Conservation (phyloP, 2,888 invertebrate species). For the Cacoxenus indagator region DNA sequence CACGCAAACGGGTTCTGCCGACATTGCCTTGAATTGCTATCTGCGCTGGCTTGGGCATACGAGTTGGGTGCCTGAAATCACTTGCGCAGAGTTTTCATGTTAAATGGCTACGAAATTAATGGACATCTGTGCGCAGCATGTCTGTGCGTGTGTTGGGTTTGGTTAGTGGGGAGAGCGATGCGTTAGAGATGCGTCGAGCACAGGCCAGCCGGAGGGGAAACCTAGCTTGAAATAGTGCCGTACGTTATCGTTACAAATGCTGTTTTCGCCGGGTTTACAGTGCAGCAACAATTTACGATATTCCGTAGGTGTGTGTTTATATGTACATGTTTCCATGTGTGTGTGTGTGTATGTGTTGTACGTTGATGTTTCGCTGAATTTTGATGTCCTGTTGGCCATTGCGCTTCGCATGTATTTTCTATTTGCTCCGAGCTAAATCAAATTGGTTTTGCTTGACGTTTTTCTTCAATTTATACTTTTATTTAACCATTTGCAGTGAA, state of each 20-base stretch:
- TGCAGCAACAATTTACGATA: slow-evolving; percentile 52
- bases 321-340: not conserved
- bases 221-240: slow-evolving; percentile 50
- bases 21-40: slow-evolving; percentile 33
- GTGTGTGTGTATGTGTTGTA: slow-evolving; percentile 20
- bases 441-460: slow-evolving; percentile 45
- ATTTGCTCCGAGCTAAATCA: slow-evolving; percentile 58
- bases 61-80: slow-evolving; percentile 52
- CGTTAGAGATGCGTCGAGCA: not conserved
- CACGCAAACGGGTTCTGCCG: slow-evolving; percentile 9
- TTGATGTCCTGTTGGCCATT: slow-evolving; percentile 44
- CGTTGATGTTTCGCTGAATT: slow-evolving; percentile 40
- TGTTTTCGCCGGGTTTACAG: slow-evolving; percentile 61
- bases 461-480: slow-evolving; percentile 38
- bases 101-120: slow-evolving; percentile 61
- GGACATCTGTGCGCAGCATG: slow-evolving; percentile 35
- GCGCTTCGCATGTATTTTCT: slow-evolving; percentile 51
- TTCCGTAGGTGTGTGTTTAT: not conserved
- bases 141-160: not conserved
- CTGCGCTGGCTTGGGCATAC: slow-evolving; percentile 26
- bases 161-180: too few species aligned
- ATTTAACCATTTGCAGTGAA: not conserved
- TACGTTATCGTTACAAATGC: slow-evolving; percentile 62
- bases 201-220: not conserved
- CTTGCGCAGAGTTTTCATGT: slow-evolving; percentile 60